Evolutionary conservation across 2,113 vertebrate genomes (phyloP), one percentile per base, ranked within the genome.

Genomic region (Callopanchax toddi): DNA sequence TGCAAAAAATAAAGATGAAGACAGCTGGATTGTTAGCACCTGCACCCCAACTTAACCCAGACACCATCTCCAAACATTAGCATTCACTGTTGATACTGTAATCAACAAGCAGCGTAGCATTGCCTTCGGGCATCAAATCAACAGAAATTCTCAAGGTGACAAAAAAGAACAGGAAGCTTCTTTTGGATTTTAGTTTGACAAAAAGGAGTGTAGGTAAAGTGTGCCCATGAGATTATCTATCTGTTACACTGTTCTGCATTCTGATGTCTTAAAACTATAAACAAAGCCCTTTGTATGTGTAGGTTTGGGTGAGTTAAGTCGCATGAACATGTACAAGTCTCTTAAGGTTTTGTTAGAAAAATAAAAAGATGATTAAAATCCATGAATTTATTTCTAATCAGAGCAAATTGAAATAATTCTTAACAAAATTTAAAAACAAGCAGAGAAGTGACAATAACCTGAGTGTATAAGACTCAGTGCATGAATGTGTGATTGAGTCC

Each of bases 71-170:
- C 56, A 54, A 75, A 50, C 71, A 92, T 92, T 89, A 88, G 87
- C 84, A 93, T 92, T 88, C 90, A 85, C 76, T 60, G 46, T 83
- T 67, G 65, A 81, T 64, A 32, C 81, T 90, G 79, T 91, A 92
- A 92, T 92, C 87, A 92, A 90, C 89, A 89, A 87, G 83, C 90
- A 20, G n/a, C 10, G 32, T 13, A 63, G 83, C 73, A 87, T n/a
- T 85, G 86, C 84, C 86, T 91, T 74, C 84, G 75, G 89, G 87
- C 87, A 87, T 88, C 85, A 91, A 87, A 90, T 89, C 84, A 85
- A 84, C 82, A 87, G 74, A 83, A 88, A 89, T 78, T 84, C 83
- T 89, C 90, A 91, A 90, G 91, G 89, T 93, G 90, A 91, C 86
- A 85, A 67, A 36, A 60, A 52, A 36, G 77, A 86, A 91, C 61